phyloP scores from a whole-genome alignment of 2,888 invertebrate genomes.

The Graphium colonna region DNA sequence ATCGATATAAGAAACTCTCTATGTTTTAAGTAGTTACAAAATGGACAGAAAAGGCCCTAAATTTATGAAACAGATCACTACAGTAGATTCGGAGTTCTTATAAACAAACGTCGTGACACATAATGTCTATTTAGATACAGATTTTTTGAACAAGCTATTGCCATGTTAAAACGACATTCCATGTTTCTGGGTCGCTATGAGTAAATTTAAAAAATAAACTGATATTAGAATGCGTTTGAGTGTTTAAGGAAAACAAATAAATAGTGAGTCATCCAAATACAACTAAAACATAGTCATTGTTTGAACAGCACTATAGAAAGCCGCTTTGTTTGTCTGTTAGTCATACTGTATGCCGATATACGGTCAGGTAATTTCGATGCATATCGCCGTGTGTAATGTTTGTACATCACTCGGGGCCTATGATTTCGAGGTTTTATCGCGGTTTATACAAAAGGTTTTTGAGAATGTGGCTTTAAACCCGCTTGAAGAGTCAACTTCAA shows the following conservation, averaged over 20 bases:
- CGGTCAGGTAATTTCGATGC: conserved; percentile 17
- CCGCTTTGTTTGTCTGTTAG: conserved; percentile 18
- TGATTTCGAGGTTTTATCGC: neutral
- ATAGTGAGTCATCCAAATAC: conserved; percentile 16
- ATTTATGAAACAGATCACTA: too few species aligned
- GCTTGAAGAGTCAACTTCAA: too few species aligned
- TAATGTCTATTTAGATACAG: too few species aligned
- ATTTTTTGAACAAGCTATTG: too few species aligned
- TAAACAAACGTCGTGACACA: too few species aligned
- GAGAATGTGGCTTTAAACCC: too few species aligned
- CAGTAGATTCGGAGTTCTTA: too few species aligned
- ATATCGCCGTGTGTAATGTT: conserved; percentile 10
- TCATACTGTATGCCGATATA: conserved; percentile 17
- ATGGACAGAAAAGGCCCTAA: too few species aligned
- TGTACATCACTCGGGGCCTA: neutral
- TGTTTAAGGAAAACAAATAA: conserved; percentile 9
- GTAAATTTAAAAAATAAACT: neutral
- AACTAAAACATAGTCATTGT: conserved; percentile 19
- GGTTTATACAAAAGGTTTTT: neutral
- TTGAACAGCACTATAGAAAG: conserved; percentile 19
- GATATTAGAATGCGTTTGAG: neutral
- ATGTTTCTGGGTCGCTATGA: neutral
- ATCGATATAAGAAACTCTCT: too few species aligned
- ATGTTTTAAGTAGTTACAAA: too few species aligned
- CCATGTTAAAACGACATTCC: too few species aligned